Evolutionary conservation across 2,888 invertebrate species (phyloP), one percentile per base, ranked within the genome.

Genomic region (Ophion ellenae): DNA sequence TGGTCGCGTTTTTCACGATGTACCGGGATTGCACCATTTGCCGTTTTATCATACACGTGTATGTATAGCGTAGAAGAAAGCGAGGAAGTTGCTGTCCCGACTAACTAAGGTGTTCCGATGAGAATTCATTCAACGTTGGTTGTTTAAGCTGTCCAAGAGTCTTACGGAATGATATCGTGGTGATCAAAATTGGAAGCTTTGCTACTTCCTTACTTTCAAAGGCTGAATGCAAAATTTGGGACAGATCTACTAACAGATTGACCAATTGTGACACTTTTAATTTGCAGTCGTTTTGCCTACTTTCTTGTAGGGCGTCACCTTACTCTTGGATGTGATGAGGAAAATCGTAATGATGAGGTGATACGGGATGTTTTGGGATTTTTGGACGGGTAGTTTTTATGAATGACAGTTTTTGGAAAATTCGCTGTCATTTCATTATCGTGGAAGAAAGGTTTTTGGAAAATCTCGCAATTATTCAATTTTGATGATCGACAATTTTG

Each of bases 1-100:
- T 67, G 40, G 45, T 83, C 28, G 40, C 53, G 32, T 53, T 64
- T 57, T 82, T 70, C 53, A 63, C 69, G 20, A 63, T 47, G 24
- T 47, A 66, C 40, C 53, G 32, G 28, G 57, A 32, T 28, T 61
- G n/a, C 32, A 40, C 66, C 28, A 53, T 64, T 63, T 73, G 45
- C 45, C 63, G 20, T 61, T 64, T 71, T 78, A 28, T 67, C 45
- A 75, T 28, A 24, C 28, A 64, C 17, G 45, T 17, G 28, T 28
- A 28, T 64, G 10, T 32, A 14, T 64, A 64, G 64, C 64, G n/a
- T 14, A 66, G 17, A 36, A 36, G 11, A 40, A 53, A 2, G 17
- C 53, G 17, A 17, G 1, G 53, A 11, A 3, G 17, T 53, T 5
- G 53, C 53, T 53, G 53, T 5, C 53, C 14, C 53, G 14, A 17